Conservation (phyloP, 2,797 vertebrate species). For the Anas georgica region DNA sequence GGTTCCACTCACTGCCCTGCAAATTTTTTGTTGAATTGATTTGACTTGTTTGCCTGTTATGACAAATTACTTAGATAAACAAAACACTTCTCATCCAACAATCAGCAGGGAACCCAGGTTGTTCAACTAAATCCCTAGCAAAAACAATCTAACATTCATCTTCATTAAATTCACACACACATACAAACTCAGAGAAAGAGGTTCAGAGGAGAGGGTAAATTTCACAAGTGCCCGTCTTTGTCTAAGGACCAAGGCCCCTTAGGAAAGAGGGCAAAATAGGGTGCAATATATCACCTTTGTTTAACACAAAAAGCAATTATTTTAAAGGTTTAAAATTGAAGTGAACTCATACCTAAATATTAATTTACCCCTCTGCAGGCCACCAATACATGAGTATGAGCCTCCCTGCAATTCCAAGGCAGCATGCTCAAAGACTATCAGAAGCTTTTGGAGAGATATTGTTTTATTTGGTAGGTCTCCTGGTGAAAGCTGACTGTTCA, state of each 20-base stretch:
- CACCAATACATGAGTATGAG: accelerated
- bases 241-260: neutral
- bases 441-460: neutral
- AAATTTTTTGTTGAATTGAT: neutral
- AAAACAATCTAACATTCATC: neutral
- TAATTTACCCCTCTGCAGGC: neutral
- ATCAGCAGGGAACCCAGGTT: neutral
- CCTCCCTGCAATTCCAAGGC: neutral
- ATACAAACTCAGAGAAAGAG: neutral
- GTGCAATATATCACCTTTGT: neutral
- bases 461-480: neutral
- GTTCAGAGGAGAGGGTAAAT: neutral
- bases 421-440: neutral
- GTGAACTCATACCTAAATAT: neutral
- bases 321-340: neutral
- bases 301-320: neutral
- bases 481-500: conserved; percentile 31
- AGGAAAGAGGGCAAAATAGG: accelerated
- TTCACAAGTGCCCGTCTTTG: neutral
- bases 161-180: neutral
- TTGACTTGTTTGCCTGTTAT: conserved; percentile 2
- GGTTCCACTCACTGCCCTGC: neutral
- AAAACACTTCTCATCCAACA: neutral
- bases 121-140: neutral
- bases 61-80: neutral